These are phyloP conservation scores for Cephalophus harveyi DNA, from an alignment of 2,113 vertebrate species.

Conservation along the genomic window DNA sequence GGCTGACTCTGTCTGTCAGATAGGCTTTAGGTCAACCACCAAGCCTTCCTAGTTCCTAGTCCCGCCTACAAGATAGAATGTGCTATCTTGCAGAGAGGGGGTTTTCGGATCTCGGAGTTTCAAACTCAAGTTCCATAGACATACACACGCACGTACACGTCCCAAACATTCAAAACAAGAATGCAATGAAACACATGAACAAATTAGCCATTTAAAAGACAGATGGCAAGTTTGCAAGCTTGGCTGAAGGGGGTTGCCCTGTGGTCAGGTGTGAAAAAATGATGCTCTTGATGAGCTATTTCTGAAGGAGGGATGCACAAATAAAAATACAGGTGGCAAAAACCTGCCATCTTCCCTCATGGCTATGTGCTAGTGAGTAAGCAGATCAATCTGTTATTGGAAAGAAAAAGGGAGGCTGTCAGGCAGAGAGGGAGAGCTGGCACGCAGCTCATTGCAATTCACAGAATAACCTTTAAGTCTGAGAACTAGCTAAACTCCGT, in stretches of 20 bases:
- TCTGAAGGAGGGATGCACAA: not conserved
- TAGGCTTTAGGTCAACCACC: not conserved
- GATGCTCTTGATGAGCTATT: not conserved
- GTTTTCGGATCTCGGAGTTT: conserved; percentile 4
- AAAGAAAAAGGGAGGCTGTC: conserved; percentile 49
- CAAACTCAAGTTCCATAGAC: not conserved
- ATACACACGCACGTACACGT: not conserved
- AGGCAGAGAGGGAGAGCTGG: conserved; percentile 9
- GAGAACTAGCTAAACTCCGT: not conserved
- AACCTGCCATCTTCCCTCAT: conserved; percentile 1
- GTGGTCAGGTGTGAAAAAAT: conserved; percentile 1
- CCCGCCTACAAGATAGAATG: not conserved
- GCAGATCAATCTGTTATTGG: conserved; percentile 56
- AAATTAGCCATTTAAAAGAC: not conserved
- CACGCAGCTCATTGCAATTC: conserved; percentile 57
- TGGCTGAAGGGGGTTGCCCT: not conserved
- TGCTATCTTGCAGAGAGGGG: not conserved
- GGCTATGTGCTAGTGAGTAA: conserved; percentile 51
- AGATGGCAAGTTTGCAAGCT: not conserved
- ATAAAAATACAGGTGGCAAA: conserved; percentile 43
- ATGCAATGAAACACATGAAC: not conserved
- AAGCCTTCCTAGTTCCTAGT: not conserved
- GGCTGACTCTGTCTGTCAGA: not conserved
- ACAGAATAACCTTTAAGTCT: conserved; percentile 57
- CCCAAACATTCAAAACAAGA: not conserved